phyloP scores from a whole-genome alignment of 2,888 invertebrate genomes.

The Diplazon laetatorius region DNA sequence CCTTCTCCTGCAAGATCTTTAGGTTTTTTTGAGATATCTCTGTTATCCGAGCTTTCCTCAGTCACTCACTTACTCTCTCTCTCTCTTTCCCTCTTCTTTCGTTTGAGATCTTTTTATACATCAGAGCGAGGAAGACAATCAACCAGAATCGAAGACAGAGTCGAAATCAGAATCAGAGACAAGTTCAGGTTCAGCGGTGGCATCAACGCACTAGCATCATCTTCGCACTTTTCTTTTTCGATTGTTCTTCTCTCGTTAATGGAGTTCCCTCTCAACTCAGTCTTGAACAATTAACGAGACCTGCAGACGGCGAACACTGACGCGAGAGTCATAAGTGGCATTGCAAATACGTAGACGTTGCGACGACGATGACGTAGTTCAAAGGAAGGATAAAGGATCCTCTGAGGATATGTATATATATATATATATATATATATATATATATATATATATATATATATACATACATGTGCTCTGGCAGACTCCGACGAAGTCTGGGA shows the following conservation, averaged over 20 bases:
- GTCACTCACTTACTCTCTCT: constrained; percentile 25
- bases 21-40: too few species aligned
- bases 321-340: constrained; percentile 48
- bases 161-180: too few species aligned
- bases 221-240: constrained; percentile 21
- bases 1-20: constrained; percentile 4
- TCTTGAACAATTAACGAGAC: constrained; percentile 58
- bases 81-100: neutral
- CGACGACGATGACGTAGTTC: constrained; percentile 20
- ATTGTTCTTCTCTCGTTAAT: constrained; percentile 52
- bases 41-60: constrained; percentile 4
- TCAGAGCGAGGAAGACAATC: too few species aligned
- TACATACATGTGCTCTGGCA: neutral
- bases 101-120: too few species aligned
- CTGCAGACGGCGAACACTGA: constrained; percentile 1
- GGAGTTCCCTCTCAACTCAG: constrained; percentile 17
- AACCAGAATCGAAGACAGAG: too few species aligned
- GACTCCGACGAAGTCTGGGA: neutral
- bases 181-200: too few species aligned
- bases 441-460: too few species aligned
- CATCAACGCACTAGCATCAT: too few species aligned
- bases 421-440: too few species aligned
- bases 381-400: constrained; percentile 27
- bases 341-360: constrained; percentile 44
- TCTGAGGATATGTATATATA: neutral